Evolutionary conservation across 2,113 vertebrate species (phyloP).

Genomic region (Acrocephalus kingi): DNA sequence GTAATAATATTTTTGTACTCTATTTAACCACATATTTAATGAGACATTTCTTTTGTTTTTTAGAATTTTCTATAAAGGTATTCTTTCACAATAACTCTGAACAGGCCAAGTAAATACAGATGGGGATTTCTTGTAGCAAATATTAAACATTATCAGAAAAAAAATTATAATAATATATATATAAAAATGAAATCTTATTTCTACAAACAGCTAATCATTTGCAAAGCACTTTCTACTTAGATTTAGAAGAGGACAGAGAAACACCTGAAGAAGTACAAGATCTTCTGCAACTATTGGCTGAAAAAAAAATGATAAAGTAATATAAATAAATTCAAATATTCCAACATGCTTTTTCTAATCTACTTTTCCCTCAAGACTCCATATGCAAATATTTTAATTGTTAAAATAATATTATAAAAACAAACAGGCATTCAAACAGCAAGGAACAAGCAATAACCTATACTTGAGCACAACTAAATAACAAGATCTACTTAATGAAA

Average conservation of each 20-base stretch:
- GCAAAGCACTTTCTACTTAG: not conserved
- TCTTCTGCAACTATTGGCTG: not conserved
- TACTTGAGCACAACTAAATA: constrained; percentile 17
- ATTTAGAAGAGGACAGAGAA: not conserved
- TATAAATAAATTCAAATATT: constrained; percentile 29
- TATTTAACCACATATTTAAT: not conserved
- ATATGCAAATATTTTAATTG: constrained; percentile 24
- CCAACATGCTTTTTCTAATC: constrained; percentile 3
- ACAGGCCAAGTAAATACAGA: not conserved
- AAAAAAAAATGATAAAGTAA: not conserved
- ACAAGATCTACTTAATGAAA: constrained; percentile 56
- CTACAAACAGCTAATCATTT: not conserved
- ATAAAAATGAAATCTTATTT: not conserved
- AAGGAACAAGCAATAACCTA: constrained; percentile 23
- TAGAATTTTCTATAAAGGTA: not conserved
- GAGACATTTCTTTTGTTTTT: not conserved
- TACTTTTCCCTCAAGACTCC: constrained; percentile 16
- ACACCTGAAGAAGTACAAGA: not conserved
- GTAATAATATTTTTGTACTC: not conserved
- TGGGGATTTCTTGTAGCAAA: not conserved
- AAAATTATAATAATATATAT: not conserved
- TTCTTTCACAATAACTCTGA: not conserved
- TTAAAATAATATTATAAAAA: constrained; percentile 30
- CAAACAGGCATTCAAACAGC: not conserved
- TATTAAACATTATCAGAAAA: not conserved